These are phyloP conservation scores for Dicerorhinus sumatrensis DNA, from an alignment of 2,113 vertebrate genomes.

Conservation along the genomic window DNA sequence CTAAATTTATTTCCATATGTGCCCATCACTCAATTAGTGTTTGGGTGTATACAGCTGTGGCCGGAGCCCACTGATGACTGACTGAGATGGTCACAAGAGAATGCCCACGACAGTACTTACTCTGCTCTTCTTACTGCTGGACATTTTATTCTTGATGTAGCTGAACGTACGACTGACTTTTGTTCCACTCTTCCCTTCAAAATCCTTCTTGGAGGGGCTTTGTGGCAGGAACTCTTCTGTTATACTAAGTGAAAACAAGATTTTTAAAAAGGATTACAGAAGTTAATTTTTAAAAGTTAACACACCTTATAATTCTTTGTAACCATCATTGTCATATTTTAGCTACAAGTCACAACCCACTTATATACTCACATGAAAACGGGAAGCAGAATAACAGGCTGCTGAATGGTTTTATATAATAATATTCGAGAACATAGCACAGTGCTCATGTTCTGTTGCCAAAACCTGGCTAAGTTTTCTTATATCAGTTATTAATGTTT, in stretches of 20 bases:
- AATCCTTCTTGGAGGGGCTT: conserved; percentile 90
- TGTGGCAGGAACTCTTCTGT: conserved; percentile 91
- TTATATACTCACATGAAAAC: background rate
- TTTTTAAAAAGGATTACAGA: background rate
- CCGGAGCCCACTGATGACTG: no score
- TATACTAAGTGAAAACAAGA: conserved; percentile 88
- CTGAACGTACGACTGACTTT: conserved; percentile 99
- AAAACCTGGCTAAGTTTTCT: conserved; percentile 39
- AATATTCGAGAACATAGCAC: background rate
- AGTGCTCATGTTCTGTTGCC: conserved; percentile 64
- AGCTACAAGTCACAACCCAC: background rate
- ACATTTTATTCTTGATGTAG: conserved; percentile 99
- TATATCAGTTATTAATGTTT: background rate
- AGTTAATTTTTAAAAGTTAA: background rate
- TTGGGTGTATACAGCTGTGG: accelerated
- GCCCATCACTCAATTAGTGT: background rate
- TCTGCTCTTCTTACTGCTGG: conserved; percentile 95
- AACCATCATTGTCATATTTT: background rate
- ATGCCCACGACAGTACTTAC: conserved; percentile 84
- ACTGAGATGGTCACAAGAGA: no score
- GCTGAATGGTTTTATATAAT: background rate
- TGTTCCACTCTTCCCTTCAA: conserved; percentile 91
- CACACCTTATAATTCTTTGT: background rate
- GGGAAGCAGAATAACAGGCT: background rate
- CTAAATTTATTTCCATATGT: background rate